These are phyloP conservation scores for Papilio aristodemus DNA, from an alignment of 1,140 invertebrate species.

Conservation along the genomic window DNA sequence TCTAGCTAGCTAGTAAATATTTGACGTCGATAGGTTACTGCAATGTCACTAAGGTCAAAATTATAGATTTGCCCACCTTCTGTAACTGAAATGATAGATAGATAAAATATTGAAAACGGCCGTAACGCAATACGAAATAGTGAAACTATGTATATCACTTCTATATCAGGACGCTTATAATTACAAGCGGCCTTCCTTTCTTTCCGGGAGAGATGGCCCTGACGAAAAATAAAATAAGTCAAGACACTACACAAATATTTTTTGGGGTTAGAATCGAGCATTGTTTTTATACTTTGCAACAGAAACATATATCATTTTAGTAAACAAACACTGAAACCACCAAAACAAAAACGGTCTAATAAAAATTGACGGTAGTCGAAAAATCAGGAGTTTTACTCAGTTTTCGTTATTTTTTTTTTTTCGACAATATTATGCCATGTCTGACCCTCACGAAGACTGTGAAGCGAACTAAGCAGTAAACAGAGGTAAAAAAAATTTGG, in stretches of 20 bases:
- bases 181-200: slow-evolving; percentile 35
- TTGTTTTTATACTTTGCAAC: slow-evolving; percentile 35
- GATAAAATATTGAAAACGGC: no score
- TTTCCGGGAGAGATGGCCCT: slow-evolving; percentile 36
- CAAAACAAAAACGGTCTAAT: slow-evolving; percentile 34
- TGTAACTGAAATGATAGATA: no score
- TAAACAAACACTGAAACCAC: slow-evolving; percentile 38
- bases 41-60: no score
- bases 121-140: no score
- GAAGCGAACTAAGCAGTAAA: slow-evolving; percentile 27
- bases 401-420: slow-evolving; percentile 35
- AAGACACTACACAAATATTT: slow-evolving; percentile 36
- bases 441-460: slow-evolving; percentile 23
- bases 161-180: slow-evolving; percentile 31
- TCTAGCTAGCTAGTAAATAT: no score
- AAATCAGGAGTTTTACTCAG: slow-evolving; percentile 37
- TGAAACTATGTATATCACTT: no score
- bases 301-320: slow-evolving; percentile 36
- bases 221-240: slow-evolving; percentile 35
- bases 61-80: no score
- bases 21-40: no score
- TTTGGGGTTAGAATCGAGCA: slow-evolving; percentile 35
- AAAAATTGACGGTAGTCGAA: slow-evolving; percentile 34
- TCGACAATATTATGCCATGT: slow-evolving; percentile 25
- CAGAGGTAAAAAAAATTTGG: slow-evolving; percentile 30